These are phyloP conservation scores for Tadarida brasiliensis DNA, from an alignment of 2,797 vertebrate species.

Conservation along the genomic window DNA sequence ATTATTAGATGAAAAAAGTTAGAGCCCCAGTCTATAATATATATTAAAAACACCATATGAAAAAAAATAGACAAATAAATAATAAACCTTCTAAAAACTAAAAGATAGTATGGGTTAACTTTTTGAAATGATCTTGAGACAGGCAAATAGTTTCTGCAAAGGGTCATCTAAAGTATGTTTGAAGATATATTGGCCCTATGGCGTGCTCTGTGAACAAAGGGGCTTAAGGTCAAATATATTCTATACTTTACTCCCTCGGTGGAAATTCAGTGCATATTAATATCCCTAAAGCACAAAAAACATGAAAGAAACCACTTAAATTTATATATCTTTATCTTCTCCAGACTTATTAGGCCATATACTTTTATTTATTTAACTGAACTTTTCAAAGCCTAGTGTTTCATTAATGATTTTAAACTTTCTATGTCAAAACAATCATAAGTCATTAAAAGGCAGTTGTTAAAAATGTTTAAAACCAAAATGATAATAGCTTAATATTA, in stretches of 20 bases:
- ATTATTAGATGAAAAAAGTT: background rate
- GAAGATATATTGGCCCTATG: background rate
- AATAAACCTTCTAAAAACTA: background rate
- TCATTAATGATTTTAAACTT: constrained; percentile 23
- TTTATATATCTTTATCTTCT: background rate
- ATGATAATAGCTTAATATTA: background rate
- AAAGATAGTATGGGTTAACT: background rate
- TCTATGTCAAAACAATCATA: background rate
- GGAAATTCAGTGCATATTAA: background rate
- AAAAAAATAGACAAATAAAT: background rate
- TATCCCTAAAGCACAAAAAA: background rate
- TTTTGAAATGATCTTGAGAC: background rate
- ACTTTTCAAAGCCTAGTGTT: background rate
- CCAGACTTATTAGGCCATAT: background rate
- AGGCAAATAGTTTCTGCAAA: background rate
- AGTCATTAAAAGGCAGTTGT: background rate
- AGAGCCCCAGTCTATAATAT: background rate
- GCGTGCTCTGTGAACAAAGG: background rate
- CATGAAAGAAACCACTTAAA: background rate
- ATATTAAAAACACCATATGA: background rate
- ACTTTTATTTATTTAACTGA: background rate
- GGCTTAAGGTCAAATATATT: background rate
- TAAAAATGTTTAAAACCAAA: constrained; percentile 18
- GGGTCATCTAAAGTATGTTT: background rate
- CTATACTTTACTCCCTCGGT: background rate